Base-by-base conservation (phyloP, 1,140 invertebrate genomes). In the Zaprionus gabonicus region DNA sequence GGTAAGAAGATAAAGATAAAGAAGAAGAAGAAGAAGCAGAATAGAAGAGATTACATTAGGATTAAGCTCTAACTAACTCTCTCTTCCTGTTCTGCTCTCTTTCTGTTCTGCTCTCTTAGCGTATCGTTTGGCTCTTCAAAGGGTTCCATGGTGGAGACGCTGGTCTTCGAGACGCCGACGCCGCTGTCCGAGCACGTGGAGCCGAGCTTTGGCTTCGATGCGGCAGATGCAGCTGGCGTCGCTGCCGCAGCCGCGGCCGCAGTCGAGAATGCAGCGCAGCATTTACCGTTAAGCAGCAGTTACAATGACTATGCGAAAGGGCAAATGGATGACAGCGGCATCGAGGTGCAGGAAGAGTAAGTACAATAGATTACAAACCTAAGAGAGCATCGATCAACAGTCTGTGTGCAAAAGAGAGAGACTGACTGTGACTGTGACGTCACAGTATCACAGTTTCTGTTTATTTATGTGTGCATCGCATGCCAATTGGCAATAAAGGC, bases 71-170 rank as follows among this genome's bases (percentile, higher is more conserved):
- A 7, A 23, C 25, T n/a, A 51, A 20, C 6, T 31, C n/a, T 57
- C 3, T 27, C 12, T 57, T 27, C 1, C 27, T 31, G 28, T 28
- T 20, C 20, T 23, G 28, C 20, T 69, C 13, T 25, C 38, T 51
- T 1, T 49, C 17, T 56, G 2, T 44, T n/a, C n/a, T n/a, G n/a
- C 36, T 62, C 13, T 28, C 31, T 78, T 94, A 98, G 97, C 94
- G 97, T 98, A 62, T 98, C 97, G 36, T 98, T 98, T 93, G 97
- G 97, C 55, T 98, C 97, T 91, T 97, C 97, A 75, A 98, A 98
- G 94, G 97, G 97, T 63, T 98, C 97, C n/a, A 98, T 98, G 97
- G 97, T 98, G 41, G 97, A 98, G 93, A 98, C 97, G 17, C 94
- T 98, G 41, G 97, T 98, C 67, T 98, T 97, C 93, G 97, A 98